Conservation (phyloP, 2,113 vertebrate species). For the Stomatorhinus ivindoensis region DNA sequence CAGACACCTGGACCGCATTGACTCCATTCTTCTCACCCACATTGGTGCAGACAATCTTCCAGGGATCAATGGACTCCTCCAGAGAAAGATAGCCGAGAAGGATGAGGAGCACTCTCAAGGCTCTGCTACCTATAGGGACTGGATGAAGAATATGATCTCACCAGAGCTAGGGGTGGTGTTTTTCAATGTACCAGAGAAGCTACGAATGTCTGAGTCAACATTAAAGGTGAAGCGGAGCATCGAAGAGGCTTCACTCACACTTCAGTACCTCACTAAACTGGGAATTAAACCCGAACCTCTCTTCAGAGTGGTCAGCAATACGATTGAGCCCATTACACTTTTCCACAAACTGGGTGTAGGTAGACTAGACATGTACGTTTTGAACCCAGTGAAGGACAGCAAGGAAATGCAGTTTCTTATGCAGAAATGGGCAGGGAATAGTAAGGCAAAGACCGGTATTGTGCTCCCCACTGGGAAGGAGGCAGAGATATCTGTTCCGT, state of each 20-base stretch:
- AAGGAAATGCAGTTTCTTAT: conserved; percentile 99
- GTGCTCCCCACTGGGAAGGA: conserved; percentile 86
- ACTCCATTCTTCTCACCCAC: conserved; percentile 90
- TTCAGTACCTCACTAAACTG: conserved; percentile 84
- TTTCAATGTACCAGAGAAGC: conserved; percentile 92
- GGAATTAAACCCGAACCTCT: conserved; percentile 85
- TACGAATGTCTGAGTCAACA: conserved; percentile 83
- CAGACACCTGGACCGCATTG: conserved; percentile 90
- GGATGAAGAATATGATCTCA: conserved; percentile 97
- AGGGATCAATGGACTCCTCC: conserved; percentile 92
- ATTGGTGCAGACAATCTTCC: conserved; percentile 96
- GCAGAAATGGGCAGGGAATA: conserved; percentile 97
- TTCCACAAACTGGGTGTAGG: conserved; percentile 99
- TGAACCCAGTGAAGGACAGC: conserved; percentile 94
- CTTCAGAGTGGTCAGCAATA: conserved; percentile 80
- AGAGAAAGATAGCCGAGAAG: conserved; percentile 90
- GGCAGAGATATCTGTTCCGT: conserved; percentile 95
- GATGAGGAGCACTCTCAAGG: conserved; percentile 91
- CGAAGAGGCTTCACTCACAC: conserved; percentile 85
- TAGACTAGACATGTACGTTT: conserved; percentile 88
- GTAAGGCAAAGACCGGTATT: conserved; percentile 95
- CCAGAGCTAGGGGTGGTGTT: conserved; percentile 95
- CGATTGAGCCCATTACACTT: conserved; percentile 86
- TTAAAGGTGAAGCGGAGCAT: conserved; percentile 93
- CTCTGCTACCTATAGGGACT: conserved; percentile 86